These are phyloP conservation scores for Cybosia mesomella DNA, from an alignment of 2,888 invertebrate genomes.

Conservation along the genomic window DNA sequence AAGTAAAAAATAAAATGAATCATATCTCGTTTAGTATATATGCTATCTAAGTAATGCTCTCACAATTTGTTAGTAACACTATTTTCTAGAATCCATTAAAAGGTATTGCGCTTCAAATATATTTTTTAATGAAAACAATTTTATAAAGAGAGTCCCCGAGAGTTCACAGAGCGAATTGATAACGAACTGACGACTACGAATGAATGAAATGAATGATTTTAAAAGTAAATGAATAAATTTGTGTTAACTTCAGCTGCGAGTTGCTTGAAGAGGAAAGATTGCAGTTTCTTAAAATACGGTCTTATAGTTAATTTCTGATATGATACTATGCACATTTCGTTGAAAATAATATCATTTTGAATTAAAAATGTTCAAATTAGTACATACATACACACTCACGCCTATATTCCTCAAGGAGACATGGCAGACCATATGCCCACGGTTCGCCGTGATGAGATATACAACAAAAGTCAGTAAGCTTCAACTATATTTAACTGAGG, in stretches of 20 bases:
- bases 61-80: not conserved
- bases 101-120: not conserved
- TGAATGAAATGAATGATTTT: constrained; percentile 24
- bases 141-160: not conserved
- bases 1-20: too few species aligned
- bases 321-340: not conserved
- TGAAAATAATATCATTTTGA: not conserved
- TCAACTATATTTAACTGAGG: too few species aligned
- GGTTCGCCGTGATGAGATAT: too few species aligned
- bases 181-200: constrained; percentile 26
- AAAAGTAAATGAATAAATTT: constrained; percentile 29
- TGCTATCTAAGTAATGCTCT: not conserved
- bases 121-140: constrained; percentile 4
- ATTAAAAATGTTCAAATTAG: not conserved
- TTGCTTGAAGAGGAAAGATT: constrained; percentile 20
- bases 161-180: constrained; percentile 27
- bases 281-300: constrained; percentile 5
- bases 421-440: too few species aligned
- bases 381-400: too few species aligned
- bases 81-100: not conserved
- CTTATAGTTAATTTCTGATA: not conserved
- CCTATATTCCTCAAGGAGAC: too few species aligned
- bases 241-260: constrained; percentile 25
- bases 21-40: too few species aligned
- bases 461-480: too few species aligned